phyloP scores from a whole-genome alignment of 2,888 invertebrate genomes.

The Hirtodrosophila confusa region DNA sequence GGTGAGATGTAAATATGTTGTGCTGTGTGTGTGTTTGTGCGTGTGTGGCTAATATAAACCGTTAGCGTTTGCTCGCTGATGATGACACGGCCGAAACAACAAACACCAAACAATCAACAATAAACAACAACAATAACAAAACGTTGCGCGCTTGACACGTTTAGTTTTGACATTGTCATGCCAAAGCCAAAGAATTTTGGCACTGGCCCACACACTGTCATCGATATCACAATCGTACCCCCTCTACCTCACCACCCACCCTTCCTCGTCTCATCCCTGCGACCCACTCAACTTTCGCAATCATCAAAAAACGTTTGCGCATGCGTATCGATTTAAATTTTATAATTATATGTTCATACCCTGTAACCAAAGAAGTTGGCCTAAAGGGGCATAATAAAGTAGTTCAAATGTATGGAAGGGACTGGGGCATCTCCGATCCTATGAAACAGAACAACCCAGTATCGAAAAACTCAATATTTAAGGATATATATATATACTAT shows the following conservation, averaged over 20 bases:
- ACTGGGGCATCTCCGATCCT: too few species aligned
- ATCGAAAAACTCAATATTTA: too few species aligned
- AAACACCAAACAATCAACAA: constrained; percentile 7
- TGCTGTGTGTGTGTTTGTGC: constrained; percentile 27
- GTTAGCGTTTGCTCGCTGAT: constrained; percentile 60
- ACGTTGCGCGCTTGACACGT: constrained; percentile 60
- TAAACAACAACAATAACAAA: constrained; percentile 25
- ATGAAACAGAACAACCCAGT: too few species aligned
- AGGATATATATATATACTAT: too few species aligned
- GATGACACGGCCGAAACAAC: constrained; percentile 46
- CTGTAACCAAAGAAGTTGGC: not conserved
- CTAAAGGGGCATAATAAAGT: too few species aligned
- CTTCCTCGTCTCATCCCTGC: too few species aligned
- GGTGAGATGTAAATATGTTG: constrained; percentile 71
- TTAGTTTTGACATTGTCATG: constrained; percentile 76
- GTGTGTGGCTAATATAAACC: constrained; percentile 48
- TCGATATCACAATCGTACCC: constrained; percentile 11
- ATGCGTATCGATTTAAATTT: constrained; percentile 61
- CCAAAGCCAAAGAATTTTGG: constrained; percentile 71
- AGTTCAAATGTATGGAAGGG: too few species aligned
- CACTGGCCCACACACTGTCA: constrained; percentile 24
- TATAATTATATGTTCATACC: constrained; percentile 17
- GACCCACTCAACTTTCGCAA: constrained; percentile 45
- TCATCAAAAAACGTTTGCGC: constrained; percentile 51
- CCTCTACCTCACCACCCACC: constrained; percentile 3